phyloP scores from a whole-genome alignment of 2,888 invertebrate genomes.

The Drosophila buzzatii region DNA sequence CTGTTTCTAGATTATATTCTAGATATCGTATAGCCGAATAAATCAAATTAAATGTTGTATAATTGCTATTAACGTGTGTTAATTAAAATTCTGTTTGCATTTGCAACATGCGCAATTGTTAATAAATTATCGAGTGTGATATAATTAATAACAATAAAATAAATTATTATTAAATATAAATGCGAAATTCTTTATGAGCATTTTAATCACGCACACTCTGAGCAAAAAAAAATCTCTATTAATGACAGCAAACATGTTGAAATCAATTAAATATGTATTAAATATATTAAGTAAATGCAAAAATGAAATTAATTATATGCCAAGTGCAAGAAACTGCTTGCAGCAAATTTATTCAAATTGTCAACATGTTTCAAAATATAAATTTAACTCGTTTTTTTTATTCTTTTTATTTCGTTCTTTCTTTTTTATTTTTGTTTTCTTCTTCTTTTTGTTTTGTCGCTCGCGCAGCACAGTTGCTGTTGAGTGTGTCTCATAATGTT shows the following conservation, averaged over 20 bases:
- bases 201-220: not conserved
- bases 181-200: not conserved
- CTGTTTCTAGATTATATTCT: not conserved
- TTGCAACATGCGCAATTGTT: not conserved
- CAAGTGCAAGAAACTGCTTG: slow-evolving; percentile 1
- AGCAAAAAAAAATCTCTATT: not conserved
- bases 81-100: slow-evolving; percentile 2
- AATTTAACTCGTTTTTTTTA: not conserved
- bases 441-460: slow-evolving; percentile 1
- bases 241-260: not conserved
- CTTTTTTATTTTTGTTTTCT: not conserved
- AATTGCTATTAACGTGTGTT: not conserved
- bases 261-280: not conserved
- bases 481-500: slow-evolving; percentile 54
- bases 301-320: not conserved
- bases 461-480: slow-evolving; percentile 37
- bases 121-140: slow-evolving; percentile 6
- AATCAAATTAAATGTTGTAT: not conserved
- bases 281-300: not conserved
- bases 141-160: slow-evolving; percentile 9
- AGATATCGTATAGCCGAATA: not conserved
- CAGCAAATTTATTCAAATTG: slow-evolving; percentile 1
- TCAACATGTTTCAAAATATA: not conserved
- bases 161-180: not conserved
- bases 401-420: not conserved